These are phyloP conservation scores for Agonopterix alstromeriana DNA, from an alignment of 2,888 invertebrate species.

Conservation along the genomic window DNA sequence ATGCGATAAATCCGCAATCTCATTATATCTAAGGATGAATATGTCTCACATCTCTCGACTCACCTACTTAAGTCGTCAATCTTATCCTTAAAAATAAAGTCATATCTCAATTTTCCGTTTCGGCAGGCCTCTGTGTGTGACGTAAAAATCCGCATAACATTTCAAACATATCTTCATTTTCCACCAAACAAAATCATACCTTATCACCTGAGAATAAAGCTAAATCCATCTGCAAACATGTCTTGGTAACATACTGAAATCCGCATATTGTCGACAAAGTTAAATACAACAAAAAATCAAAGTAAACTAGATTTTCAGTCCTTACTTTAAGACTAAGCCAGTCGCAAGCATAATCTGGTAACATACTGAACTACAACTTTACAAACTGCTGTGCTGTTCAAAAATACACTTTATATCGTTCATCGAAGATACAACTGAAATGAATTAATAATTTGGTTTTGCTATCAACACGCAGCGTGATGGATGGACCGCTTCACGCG, in stretches of 20 bases:
- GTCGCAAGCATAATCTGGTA: constrained; percentile 6
- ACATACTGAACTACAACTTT: constrained; percentile 26
- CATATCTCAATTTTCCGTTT: constrained; percentile 70
- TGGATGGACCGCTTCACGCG: constrained; percentile 61
- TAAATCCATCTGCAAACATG: constrained; percentile 9
- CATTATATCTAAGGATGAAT: constrained; percentile 31
- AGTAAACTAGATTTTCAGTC: background rate
- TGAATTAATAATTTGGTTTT: constrained; percentile 19
- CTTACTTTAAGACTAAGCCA: background rate
- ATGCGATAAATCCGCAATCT: constrained; percentile 42
- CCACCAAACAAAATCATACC: constrained; percentile 15
- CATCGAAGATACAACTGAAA: constrained; percentile 6
- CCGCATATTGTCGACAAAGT: constrained; percentile 3
- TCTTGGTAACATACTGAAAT: constrained; percentile 20
- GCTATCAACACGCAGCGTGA: constrained; percentile 56
- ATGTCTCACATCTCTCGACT: constrained; percentile 35
- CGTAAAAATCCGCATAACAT: constrained; percentile 37
- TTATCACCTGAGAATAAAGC: constrained; percentile 8
- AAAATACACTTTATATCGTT: constrained; percentile 15
- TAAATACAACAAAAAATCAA: background rate
- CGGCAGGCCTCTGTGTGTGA: constrained; percentile 54
- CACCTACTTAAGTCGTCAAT: constrained; percentile 62
- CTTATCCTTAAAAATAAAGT: constrained; percentile 67
- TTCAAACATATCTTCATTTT: constrained; percentile 4
- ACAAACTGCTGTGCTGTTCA: background rate